Conservation (phyloP, 1,140 invertebrate genomes). For the Littorina saxatilis region DNA sequence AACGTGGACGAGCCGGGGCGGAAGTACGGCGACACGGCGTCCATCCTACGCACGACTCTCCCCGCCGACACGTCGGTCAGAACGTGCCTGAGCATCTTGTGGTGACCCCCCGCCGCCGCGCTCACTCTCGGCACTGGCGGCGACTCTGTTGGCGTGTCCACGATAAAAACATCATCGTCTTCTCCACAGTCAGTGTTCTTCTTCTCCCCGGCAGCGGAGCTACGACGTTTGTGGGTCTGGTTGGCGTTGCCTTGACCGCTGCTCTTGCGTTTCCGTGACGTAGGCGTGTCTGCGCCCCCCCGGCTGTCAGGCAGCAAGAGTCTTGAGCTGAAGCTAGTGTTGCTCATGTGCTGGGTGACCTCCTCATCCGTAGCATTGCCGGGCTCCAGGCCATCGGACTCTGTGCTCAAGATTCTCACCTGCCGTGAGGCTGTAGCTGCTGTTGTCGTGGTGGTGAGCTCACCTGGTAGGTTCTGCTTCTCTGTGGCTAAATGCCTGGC, state of each 20-base stretch:
- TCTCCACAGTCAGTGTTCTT: too few relatives aligned
- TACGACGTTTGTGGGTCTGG: conserved; percentile 23
- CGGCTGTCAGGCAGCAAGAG: neutral
- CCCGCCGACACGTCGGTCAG: neutral
- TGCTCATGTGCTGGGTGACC: conserved; percentile 31
- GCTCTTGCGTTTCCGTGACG: conserved; percentile 33
- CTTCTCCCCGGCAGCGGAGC: conserved; percentile 7
- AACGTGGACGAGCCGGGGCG: conserved; percentile 8
- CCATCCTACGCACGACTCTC: neutral
- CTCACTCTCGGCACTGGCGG: neutral
- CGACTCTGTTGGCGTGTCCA: neutral
- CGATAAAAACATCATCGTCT: conserved; percentile 34
- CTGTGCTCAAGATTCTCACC: neutral
- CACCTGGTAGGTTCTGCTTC: neutral
- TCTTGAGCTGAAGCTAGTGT: neutral
- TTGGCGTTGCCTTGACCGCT: conserved; percentile 13
- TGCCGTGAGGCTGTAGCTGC: neutral
- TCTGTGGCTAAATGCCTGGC: too few relatives aligned
- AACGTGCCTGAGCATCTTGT: neutral
- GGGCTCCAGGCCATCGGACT: neutral
- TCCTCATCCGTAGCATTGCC: conserved; percentile 28
- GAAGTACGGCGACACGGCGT: neutral
- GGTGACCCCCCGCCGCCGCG: neutral
- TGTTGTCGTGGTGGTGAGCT: neutral
- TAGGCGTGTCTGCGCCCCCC: neutral